These are phyloP conservation scores for Naso thynnoides DNA, from an alignment of 2,797 vertebrate genomes.

Conservation along the genomic window DNA sequence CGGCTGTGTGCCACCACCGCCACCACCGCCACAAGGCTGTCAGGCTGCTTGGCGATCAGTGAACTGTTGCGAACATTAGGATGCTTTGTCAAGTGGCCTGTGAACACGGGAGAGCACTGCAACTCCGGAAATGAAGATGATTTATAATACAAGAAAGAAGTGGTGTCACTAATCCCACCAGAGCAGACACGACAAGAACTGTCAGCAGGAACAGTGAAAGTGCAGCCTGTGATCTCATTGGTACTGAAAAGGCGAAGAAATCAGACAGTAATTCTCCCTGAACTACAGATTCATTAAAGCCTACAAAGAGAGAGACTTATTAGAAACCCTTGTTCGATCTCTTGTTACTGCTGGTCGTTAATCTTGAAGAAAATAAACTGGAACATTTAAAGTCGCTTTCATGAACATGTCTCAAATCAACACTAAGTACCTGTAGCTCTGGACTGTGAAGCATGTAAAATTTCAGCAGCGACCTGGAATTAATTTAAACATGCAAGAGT, in stretches of 20 bases:
- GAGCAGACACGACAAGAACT: slow-evolving; percentile 42
- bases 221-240: slow-evolving; percentile 25
- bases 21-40: slow-evolving; percentile 53
- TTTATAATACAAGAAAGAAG: slow-evolving; percentile 51
- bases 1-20: slow-evolving; percentile 59
- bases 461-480: slow-evolving; percentile 27
- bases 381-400: slow-evolving; percentile 28
- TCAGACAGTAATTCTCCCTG: not conserved
- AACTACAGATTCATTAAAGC: slow-evolving; percentile 30
- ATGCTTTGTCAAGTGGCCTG: slow-evolving; percentile 57
- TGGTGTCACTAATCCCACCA: slow-evolving; percentile 44
- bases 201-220: slow-evolving; percentile 32
- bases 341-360: slow-evolving; percentile 6
- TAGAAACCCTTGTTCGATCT: not conserved
- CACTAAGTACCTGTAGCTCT: slow-evolving; percentile 5
- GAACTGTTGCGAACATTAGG: slow-evolving; percentile 66
- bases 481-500: slow-evolving; percentile 22
- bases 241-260: slow-evolving; percentile 19
- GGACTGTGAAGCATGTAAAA: not conserved
- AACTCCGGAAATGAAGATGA: slow-evolving; percentile 52
- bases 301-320: slow-evolving; percentile 14
- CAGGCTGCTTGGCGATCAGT: slow-evolving; percentile 66
- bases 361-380: slow-evolving; percentile 38
- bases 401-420: slow-evolving; percentile 21
- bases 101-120: slow-evolving; percentile 45